phyloP scores from a whole-genome alignment of 2,113 vertebrate genomes.

The Trochalopteron elliotii region DNA sequence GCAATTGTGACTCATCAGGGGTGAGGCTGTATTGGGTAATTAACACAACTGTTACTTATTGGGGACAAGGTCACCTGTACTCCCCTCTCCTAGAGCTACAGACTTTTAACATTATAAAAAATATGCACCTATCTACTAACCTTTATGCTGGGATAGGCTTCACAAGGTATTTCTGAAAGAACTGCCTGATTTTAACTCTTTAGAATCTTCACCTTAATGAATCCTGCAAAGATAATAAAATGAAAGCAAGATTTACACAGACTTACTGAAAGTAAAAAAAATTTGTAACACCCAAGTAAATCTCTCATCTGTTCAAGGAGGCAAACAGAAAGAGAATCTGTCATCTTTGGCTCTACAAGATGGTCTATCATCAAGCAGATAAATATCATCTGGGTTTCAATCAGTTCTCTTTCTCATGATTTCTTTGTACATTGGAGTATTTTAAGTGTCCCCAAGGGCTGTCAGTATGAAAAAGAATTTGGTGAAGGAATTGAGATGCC shows the following conservation, averaged over 20 bases:
- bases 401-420: neutral
- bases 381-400: neutral
- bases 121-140: neutral
- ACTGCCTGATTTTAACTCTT: neutral
- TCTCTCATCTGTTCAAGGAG: neutral
- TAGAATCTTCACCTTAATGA: neutral
- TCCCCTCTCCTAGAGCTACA: neutral
- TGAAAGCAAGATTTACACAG: neutral
- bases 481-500: neutral
- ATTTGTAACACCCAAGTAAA: neutral
- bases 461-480: neutral
- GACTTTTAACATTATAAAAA: neutral
- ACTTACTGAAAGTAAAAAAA: neutral
- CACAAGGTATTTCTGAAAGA: neutral
- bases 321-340: neutral
- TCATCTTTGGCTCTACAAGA: neutral
- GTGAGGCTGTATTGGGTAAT: neutral
- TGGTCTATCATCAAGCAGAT: neutral
- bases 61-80: neutral
- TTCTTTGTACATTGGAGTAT: neutral
- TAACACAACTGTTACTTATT: neutral
- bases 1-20: neutral
- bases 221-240: neutral
- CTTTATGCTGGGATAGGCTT: neutral
- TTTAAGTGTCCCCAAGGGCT: neutral